Evolutionary conservation across 2,888 invertebrate genomes (phyloP).

Genomic region (Orthosia incerta): DNA sequence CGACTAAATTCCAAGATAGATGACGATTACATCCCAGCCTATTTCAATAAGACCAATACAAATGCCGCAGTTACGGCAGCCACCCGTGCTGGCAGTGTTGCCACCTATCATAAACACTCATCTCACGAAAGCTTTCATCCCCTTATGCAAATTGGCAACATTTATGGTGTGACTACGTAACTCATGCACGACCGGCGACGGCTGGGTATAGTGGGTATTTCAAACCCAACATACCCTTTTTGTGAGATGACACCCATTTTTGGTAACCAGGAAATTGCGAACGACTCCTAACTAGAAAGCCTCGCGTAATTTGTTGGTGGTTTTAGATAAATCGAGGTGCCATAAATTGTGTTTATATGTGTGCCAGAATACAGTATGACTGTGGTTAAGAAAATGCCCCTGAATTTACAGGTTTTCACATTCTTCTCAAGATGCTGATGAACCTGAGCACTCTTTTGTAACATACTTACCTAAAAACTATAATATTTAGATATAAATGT

Average conservation of each 20-base stretch:
- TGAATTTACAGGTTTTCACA: neutral
- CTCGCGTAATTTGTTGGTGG: constrained; percentile 80
- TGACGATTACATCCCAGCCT: constrained; percentile 33
- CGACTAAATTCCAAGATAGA: neutral
- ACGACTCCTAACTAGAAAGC: constrained; percentile 79
- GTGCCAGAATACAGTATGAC: neutral
- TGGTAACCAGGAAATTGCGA: constrained; percentile 86
- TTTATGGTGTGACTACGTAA: constrained; percentile 77
- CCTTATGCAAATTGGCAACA: constrained; percentile 86
- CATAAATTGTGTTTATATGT: constrained; percentile 36
- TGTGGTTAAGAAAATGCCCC: neutral
- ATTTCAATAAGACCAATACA: constrained; percentile 67
- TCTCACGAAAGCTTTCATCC: constrained; percentile 83
- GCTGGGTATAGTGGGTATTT: constrained; percentile 51
- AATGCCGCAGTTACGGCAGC: constrained; percentile 61
- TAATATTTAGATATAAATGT: neutral
- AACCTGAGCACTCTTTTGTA: neutral
- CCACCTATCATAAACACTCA: constrained; percentile 84
- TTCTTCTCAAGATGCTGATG: too few species aligned
- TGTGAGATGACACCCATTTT: constrained; percentile 86
- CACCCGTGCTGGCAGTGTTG: constrained; percentile 61
- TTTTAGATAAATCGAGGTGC: constrained; percentile 52
- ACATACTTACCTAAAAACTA: too few species aligned
- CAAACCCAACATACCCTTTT: constrained; percentile 78
- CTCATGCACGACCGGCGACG: constrained; percentile 72